These are phyloP conservation scores for Propithecus perrieri DNA, from an alignment of 2,797 vertebrate species.

Conservation along the genomic window DNA sequence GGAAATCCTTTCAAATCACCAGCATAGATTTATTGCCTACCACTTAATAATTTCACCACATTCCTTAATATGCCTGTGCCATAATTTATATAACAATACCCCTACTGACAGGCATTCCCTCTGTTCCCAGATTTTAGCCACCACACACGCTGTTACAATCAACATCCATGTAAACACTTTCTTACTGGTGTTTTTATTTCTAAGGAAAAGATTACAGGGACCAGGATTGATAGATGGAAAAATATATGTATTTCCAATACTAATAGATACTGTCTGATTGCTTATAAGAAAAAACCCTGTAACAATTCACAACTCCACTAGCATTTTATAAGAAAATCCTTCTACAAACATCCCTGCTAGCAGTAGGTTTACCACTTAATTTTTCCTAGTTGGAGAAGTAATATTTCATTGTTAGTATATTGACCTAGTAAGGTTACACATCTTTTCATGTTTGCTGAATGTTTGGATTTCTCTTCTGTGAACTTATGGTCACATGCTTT, in stretches of 20 bases:
- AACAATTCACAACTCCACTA: neutral
- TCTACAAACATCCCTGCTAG: neutral
- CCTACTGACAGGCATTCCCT: neutral
- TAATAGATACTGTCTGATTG: neutral
- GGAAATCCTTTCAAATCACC: neutral
- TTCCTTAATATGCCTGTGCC: neutral
- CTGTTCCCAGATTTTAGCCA: neutral
- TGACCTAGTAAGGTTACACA: neutral
- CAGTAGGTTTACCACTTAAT: neutral
- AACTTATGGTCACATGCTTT: neutral
- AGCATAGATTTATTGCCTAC: neutral
- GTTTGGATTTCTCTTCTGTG: neutral
- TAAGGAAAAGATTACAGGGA: slow-evolving; percentile 11
- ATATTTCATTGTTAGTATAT: neutral
- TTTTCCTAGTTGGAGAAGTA: slow-evolving; percentile 8
- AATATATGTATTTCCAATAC: neutral
- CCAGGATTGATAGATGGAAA: neutral
- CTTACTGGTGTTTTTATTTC: neutral
- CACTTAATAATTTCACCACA: neutral
- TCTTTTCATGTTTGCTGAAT: slow-evolving; percentile 1
- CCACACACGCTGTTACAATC: neutral
- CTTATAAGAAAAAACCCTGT: neutral
- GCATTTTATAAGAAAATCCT: neutral
- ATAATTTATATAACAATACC: neutral
- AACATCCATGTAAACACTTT: neutral